Percentiles rank a stretch among this genome's conserved stretches.
Conservation (phyloP, 2,888 invertebrate genomes). For the Sphinx pinastri region DNA sequence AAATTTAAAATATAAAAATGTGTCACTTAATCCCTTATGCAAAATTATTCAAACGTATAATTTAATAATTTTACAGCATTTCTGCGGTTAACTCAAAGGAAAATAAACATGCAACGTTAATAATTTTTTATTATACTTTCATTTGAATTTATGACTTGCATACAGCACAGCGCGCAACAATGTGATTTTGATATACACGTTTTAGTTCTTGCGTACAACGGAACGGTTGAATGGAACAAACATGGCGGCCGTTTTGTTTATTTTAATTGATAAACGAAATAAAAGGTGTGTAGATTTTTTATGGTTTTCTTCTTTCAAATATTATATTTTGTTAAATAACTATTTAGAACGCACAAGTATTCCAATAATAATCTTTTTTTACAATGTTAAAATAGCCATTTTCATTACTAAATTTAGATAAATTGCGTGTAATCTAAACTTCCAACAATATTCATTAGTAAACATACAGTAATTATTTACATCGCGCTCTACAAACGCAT, state of each 20-base stretch:
- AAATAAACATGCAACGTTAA: neutral
- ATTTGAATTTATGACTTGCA: neutral
- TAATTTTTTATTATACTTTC: neutral
- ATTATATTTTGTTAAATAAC: neutral
- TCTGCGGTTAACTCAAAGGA: neutral
- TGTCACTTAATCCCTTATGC: no score
- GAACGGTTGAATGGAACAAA: conserved; percentile 15
- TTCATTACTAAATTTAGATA: neutral
- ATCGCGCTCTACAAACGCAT: conserved; percentile 1
- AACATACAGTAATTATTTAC: conserved; percentile 11
- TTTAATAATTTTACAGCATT: neutral
- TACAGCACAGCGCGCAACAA: neutral
- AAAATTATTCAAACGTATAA: no score
- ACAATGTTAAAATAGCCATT: neutral
- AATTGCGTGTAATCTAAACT: neutral
- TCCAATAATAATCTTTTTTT: no score
- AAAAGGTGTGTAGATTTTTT: no score
- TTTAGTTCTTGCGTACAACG: conserved; percentile 12
- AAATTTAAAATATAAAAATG: no score
- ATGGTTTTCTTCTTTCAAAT: neutral
- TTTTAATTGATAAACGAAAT: neutral
- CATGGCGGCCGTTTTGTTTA: conserved; percentile 1
- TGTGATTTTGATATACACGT: conserved; percentile 9
- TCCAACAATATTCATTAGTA: neutral
- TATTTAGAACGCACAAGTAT: no score